Evolutionary conservation across 2,888 invertebrate genomes (phyloP).

Genomic region (Zele albiditarsus): DNA sequence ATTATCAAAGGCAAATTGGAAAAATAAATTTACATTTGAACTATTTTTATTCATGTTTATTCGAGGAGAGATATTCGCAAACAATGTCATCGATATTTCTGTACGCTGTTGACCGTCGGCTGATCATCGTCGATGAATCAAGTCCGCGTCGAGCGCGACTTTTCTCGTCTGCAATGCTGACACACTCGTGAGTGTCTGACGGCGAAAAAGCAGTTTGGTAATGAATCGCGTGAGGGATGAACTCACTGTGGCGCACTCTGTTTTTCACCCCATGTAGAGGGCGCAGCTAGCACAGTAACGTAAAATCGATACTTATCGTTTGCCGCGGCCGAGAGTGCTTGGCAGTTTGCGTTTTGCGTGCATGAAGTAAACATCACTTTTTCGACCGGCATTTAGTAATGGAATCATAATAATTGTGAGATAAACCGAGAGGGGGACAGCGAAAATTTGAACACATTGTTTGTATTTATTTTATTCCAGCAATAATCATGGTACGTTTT

Average conservation of each 20-base stretch:
- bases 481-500: constrained; percentile 50
- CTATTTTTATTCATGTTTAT: too few relatives aligned
- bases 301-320: constrained; percentile 72
- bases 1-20: too few relatives aligned
- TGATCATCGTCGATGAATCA: too few relatives aligned
- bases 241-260: constrained; percentile 34
- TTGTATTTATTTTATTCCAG: constrained; percentile 41
- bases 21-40: too few relatives aligned
- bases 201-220: constrained; percentile 22
- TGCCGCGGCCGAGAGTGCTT: constrained; percentile 60
- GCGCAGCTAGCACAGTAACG: constrained; percentile 58
- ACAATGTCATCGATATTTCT: too few relatives aligned
- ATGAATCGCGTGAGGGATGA: background rate
- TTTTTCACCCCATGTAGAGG: constrained; percentile 60
- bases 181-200: too few relatives aligned
- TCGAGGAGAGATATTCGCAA: too few relatives aligned
- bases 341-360: constrained; percentile 70
- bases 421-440: constrained; percentile 39
- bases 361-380: constrained; percentile 68
- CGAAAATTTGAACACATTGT: background rate
- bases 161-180: too few relatives aligned
- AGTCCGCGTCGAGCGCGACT: too few relatives aligned
- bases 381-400: constrained; percentile 52
- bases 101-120: too few relatives aligned
- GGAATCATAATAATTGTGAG: constrained; percentile 59